phyloP scores from a whole-genome alignment of 2,113 vertebrate genomes.

The Eonycteris spelaea region DNA sequence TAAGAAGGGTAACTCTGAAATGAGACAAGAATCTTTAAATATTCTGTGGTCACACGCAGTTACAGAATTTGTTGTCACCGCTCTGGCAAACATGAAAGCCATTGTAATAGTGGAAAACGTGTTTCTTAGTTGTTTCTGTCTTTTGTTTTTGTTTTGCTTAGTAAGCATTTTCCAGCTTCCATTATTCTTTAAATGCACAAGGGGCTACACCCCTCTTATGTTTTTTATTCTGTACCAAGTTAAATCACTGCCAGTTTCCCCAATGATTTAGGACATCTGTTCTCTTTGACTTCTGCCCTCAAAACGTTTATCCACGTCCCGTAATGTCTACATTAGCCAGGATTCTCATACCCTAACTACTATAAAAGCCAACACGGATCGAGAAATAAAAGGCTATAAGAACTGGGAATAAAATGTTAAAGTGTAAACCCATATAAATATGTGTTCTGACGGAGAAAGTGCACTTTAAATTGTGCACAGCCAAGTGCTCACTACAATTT shows the following conservation, averaged over 20 bases:
- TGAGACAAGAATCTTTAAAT: slow-evolving; percentile 34
- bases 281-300: not conserved
- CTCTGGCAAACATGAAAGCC: slow-evolving; percentile 9
- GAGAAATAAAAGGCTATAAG: slow-evolving; percentile 22
- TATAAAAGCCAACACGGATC: not conserved
- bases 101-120: not conserved
- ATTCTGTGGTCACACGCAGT: not conserved
- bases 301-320: not conserved
- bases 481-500: not conserved
- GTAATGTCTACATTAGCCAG: not conserved
- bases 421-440: not conserved
- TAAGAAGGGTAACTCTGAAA: not conserved
- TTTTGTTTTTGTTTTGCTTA: not conserved
- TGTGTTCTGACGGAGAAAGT: slow-evolving; percentile 46
- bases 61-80: not conserved
- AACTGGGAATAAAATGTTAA: slow-evolving; percentile 44
- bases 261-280: not conserved
- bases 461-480: slow-evolving; percentile 7
- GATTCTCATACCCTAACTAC: not conserved
- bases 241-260: not conserved
- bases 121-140: not conserved
- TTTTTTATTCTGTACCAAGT: not conserved
- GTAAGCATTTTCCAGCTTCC: slow-evolving; percentile 35
- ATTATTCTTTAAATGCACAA: not conserved
- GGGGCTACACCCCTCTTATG: accelerated